phyloP scores from a whole-genome alignment of 2,797 vertebrate species.

The Myotis daubentonii region DNA sequence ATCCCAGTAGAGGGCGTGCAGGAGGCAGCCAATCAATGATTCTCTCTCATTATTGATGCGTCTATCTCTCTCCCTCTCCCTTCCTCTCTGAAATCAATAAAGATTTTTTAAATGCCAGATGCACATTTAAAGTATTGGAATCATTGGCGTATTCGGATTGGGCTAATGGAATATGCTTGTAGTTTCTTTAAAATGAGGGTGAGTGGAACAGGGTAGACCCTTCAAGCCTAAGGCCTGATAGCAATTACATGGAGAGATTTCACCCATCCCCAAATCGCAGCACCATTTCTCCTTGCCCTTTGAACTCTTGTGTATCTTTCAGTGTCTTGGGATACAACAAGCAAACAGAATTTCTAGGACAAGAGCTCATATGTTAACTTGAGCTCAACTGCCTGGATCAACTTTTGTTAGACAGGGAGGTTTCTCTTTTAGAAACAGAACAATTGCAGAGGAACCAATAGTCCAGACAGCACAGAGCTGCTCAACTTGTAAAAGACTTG shows the following conservation, averaged over 20 bases:
- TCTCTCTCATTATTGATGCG: too few relatives aligned
- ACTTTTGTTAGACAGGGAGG: not conserved
- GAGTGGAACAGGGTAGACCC: not conserved
- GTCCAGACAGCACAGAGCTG: not conserved
- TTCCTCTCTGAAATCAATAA: too few relatives aligned
- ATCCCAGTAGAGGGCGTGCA: too few relatives aligned
- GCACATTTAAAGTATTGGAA: constrained; percentile 8
- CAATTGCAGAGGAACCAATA: not conserved
- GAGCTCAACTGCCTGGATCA: not conserved
- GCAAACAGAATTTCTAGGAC: not conserved
- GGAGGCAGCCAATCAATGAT: too few relatives aligned
- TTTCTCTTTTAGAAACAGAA: not conserved
- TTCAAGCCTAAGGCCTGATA: not conserved
- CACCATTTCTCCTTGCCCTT: not conserved
- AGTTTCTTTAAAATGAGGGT: constrained; percentile 33
- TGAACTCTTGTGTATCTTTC: not conserved
- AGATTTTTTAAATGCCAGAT: not conserved
- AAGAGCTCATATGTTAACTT: not conserved
- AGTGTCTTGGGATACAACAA: not conserved
- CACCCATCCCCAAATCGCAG: not conserved
- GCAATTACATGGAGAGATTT: not conserved
- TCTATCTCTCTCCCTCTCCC: too few relatives aligned
- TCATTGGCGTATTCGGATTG: not conserved
- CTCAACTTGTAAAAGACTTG: not conserved
- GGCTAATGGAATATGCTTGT: not conserved